These are phyloP conservation scores for Ormyrus thymus DNA, from an alignment of 2,888 invertebrate species.

Conservation along the genomic window DNA sequence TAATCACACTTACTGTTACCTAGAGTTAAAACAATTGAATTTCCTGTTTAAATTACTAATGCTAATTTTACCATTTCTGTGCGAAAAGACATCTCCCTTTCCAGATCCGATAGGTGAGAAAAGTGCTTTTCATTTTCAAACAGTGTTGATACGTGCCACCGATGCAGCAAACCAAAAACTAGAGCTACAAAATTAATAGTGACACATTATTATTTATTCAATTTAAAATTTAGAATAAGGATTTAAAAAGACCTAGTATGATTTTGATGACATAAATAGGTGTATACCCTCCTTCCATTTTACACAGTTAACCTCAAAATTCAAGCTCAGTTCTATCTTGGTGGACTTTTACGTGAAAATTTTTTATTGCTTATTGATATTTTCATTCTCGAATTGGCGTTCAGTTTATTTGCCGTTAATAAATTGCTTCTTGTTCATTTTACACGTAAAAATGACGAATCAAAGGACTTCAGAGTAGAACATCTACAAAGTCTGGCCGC, in stretches of 20 bases:
- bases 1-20: not conserved
- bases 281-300: constrained; percentile 18
- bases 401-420: not conserved
- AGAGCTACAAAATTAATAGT: constrained; percentile 75
- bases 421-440: too few relatives aligned
- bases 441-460: too few relatives aligned
- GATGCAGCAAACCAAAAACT: constrained; percentile 79
- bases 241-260: constrained; percentile 31
- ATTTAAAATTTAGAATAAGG: not conserved
- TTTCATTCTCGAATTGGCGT: not conserved
- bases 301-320: constrained; percentile 24
- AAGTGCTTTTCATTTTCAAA: constrained; percentile 92
- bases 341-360: constrained; percentile 5
- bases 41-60: constrained; percentile 51
- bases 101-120: constrained; percentile 87
- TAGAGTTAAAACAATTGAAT: not conserved
- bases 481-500: too few relatives aligned
- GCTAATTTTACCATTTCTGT: constrained; percentile 84
- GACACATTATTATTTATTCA: not conserved
- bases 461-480: too few relatives aligned
- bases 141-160: constrained; percentile 82
- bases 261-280: constrained; percentile 32
- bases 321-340: not conserved
- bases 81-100: constrained; percentile 89
- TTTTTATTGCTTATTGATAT: constrained; percentile 8